Conservation (phyloP, 2,888 invertebrate genomes). For the Eilema griseolum region DNA sequence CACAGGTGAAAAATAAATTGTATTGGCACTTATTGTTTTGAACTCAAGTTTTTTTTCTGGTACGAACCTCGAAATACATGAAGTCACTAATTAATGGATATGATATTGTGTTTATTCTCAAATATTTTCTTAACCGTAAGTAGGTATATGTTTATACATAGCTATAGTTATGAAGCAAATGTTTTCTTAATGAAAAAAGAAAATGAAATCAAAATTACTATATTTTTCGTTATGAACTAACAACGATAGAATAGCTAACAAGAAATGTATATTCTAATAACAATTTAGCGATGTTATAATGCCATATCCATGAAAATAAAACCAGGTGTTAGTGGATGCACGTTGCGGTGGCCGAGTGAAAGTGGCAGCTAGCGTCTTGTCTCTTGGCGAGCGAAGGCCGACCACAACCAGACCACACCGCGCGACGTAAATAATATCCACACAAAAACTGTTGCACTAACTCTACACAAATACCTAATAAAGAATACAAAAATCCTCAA, state of each 20-base stretch:
- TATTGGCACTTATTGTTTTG: conserved; percentile 54
- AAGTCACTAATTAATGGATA: conserved; percentile 47
- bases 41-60: conserved; percentile 56
- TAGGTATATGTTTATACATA: not conserved
- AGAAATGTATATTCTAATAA: not conserved
- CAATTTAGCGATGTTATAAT: conserved; percentile 31
- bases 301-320: conserved; percentile 67
- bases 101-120: not conserved
- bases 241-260: not conserved
- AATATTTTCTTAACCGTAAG: not conserved
- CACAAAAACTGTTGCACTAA: conserved; percentile 63
- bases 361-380: conserved; percentile 79
- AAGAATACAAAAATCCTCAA: not conserved
- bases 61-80: conserved; percentile 49
- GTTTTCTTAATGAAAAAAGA: not conserved
- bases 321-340: conserved; percentile 61
- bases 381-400: conserved; percentile 80
- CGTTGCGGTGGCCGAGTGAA: conserved; percentile 76
- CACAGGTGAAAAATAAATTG: conserved; percentile 54
- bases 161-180: not conserved
- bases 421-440: conserved; percentile 67
- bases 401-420: conserved; percentile 68
- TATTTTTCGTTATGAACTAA: not conserved
- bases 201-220: too few relatives aligned
- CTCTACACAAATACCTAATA: conserved; percentile 22